Percentiles rank a stretch among this genome's conserved stretches.
These are phyloP conservation scores for Ptilodon capucinus DNA, from an alignment of 2,888 invertebrate species.

Conservation along the genomic window DNA sequence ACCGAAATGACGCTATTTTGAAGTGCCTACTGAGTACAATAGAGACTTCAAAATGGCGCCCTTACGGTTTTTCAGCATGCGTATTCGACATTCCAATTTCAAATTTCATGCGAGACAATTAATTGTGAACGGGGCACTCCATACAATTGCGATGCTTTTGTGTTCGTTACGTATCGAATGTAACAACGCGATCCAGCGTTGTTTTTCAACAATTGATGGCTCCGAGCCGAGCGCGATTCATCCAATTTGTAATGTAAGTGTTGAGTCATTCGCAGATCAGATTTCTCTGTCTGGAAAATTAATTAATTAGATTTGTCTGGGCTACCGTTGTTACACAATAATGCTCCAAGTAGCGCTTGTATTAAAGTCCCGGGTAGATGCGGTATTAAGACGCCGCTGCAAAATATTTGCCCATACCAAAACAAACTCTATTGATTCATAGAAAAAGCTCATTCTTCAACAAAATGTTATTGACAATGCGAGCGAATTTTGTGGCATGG, in stretches of 20 bases:
- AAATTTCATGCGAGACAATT: constrained; percentile 7
- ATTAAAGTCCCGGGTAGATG: too few species aligned
- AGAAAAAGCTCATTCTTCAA: too few species aligned
- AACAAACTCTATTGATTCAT: too few species aligned
- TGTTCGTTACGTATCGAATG: constrained; percentile 28
- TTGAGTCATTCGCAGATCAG: background rate
- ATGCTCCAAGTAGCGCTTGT: too few species aligned
- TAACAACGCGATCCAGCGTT: constrained; percentile 52
- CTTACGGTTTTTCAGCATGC: too few species aligned
- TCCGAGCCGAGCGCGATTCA: constrained; percentile 9
- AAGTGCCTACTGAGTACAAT: background rate
- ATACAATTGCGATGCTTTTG: constrained; percentile 25
- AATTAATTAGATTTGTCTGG: background rate
- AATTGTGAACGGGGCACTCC: constrained; percentile 15
- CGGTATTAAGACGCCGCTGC: too few species aligned
- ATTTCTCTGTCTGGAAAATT: background rate
- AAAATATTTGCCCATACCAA: too few species aligned
- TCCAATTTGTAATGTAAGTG: constrained; percentile 14
- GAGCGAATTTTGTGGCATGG: too few species aligned
- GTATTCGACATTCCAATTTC: background rate
- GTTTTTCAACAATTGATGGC: constrained; percentile 42
- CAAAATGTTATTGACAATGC: too few species aligned
- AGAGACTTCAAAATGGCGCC: too few species aligned
- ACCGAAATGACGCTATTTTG: constrained; percentile 5
- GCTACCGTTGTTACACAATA: too few species aligned